Evolutionary conservation across 1,140 invertebrate genomes (phyloP).

Genomic region (Caenorhabditis tropicalis): DNA sequence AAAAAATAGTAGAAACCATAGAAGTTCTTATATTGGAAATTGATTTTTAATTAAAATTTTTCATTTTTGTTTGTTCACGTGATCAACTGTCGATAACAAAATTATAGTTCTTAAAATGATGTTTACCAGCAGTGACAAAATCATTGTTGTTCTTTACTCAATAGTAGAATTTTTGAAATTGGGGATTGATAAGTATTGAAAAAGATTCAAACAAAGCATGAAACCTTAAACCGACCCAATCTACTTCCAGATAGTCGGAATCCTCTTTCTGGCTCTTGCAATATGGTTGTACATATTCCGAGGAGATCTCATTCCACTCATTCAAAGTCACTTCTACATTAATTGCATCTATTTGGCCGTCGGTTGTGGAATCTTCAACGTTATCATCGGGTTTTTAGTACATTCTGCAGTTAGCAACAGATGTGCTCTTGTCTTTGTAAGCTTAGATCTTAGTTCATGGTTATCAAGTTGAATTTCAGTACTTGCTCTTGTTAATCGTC

Average conservation of each 20-base stretch:
- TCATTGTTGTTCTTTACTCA: too few relatives aligned
- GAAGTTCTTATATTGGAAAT: not conserved
- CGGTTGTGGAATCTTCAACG: not conserved
- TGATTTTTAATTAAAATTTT: not conserved
- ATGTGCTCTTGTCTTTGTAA: constrained; percentile 1
- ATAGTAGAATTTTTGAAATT: too few relatives aligned
- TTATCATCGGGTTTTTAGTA: not conserved
- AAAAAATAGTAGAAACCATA: not conserved
- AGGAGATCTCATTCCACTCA: constrained; percentile 6
- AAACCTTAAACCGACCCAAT: not conserved
- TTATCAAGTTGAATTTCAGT: not conserved
- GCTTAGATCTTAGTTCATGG: not conserved
- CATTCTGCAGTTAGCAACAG: not conserved
- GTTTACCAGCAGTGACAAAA: too few relatives aligned
- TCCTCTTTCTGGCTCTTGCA: not conserved
- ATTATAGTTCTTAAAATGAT: too few relatives aligned
- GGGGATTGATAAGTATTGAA: too few relatives aligned
- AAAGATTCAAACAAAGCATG: too few relatives aligned
- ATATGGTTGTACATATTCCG: constrained; percentile 17
- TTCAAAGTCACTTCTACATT: constrained; percentile 33
- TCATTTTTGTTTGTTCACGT: not conserved
- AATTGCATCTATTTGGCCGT: not conserved
- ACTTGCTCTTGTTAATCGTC: not conserved
- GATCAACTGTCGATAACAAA: too few relatives aligned
- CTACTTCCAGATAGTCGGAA: not conserved